These are phyloP conservation scores for Rhopilema esculentum DNA, from an alignment of 30 jellyfish, hydroid and myxozoan species.

Conservation along the genomic window DNA sequence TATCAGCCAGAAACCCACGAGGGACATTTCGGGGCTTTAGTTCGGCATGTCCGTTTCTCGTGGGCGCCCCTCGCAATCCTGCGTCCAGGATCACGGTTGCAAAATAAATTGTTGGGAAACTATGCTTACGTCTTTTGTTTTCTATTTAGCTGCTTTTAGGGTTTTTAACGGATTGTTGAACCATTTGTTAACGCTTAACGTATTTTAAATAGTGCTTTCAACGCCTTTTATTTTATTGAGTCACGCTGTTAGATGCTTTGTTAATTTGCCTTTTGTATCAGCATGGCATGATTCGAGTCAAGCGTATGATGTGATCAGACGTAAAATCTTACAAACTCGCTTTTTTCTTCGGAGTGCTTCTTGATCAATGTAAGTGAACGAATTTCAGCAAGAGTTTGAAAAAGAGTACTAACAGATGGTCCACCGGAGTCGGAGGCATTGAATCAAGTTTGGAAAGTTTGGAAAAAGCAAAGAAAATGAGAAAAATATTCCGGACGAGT, in stretches of 20 bases:
- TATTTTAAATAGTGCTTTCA: neutral
- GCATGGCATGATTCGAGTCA: neutral
- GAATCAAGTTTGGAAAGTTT: slow-evolving; percentile 7
- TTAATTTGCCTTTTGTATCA: neutral
- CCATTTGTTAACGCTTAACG: neutral
- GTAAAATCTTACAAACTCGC: neutral
- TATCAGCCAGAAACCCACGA: too few relatives aligned
- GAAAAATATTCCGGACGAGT: slow-evolving; percentile 14
- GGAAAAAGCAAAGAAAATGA: slow-evolving; percentile 21
- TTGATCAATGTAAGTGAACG: neutral
- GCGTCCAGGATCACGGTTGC: too few relatives aligned
- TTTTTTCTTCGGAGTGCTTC: neutral
- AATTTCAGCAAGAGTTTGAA: neutral
- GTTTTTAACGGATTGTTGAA: neutral
- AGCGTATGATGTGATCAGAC: neutral
- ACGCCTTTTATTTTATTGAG: neutral
- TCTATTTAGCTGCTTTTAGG: neutral
- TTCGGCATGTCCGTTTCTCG: too few relatives aligned
- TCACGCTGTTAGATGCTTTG: neutral
- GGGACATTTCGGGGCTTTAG: too few relatives aligned
- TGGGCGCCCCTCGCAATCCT: too few relatives aligned
- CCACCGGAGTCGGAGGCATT: slow-evolving; percentile 6
- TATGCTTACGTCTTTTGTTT: neutral
- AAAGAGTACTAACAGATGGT: neutral
- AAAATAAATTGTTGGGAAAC: neutral